Evolutionary conservation across 1,140 invertebrate genomes (phyloP).

Genomic region (Zaprionus capensis): DNA sequence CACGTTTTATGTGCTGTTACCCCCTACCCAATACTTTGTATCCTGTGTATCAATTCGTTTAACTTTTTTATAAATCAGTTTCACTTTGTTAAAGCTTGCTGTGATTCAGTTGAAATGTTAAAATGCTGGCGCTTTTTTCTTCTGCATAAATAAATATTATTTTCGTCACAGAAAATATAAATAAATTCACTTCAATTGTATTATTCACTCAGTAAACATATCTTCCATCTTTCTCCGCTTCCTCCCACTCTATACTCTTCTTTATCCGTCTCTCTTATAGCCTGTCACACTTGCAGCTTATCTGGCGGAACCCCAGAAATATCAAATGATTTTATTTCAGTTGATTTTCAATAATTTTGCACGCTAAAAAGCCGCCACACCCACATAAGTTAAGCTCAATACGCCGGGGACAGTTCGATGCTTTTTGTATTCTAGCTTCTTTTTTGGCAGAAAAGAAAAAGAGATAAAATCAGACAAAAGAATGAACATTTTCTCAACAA

Average conservation of each 20-base stretch:
- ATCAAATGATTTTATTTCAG: conserved; percentile 7
- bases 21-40: background rate
- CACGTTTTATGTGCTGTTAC: conserved; percentile 23
- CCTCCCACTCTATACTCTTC: background rate
- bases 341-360: conserved; percentile 12
- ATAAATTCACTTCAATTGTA: background rate
- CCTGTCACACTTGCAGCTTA: background rate
- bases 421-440: background rate
- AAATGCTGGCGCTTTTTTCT: too few species aligned
- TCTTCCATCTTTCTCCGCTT: background rate
- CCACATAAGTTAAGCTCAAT: background rate
- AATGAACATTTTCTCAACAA: conserved; percentile 50
- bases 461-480: conserved; percentile 49
- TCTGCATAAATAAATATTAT: background rate
- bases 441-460: conserved; percentile 26
- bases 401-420: background rate
- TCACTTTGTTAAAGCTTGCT: conserved; percentile 54
- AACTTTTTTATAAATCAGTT: conserved; percentile 65
- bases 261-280: background rate
- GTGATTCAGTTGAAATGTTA: background rate
- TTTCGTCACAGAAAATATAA: background rate
- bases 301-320: background rate
- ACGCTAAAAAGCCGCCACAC: background rate
- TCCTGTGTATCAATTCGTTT: background rate
- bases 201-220: background rate